Percentiles rank a stretch among this genome's conserved stretches.
Evolutionary conservation across 2,113 vertebrate genomes (phyloP).

Genomic region (Chionis minor): DNA sequence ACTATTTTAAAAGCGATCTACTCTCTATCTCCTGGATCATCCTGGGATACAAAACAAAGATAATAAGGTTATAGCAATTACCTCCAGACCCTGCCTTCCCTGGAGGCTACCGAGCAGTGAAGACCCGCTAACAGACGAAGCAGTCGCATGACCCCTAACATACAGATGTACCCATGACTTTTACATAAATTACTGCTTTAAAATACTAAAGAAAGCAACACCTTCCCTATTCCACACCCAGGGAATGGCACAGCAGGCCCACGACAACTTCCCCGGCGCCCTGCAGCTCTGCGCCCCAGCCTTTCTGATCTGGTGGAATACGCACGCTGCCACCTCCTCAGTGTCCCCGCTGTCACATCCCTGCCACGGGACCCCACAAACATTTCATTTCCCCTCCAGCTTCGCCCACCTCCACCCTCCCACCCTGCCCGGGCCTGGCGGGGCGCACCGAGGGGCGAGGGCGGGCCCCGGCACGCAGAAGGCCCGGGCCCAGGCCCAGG

Average conservation of each 20-base stretch:
- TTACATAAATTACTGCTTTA: not conserved
- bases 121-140: not conserved
- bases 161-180: not conserved
- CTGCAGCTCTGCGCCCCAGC: not conserved
- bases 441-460: rapidly evolving
- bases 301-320: too few species aligned
- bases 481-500: not conserved
- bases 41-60: not conserved
- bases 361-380: too few species aligned
- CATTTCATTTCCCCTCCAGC: too few species aligned
- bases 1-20: not conserved
- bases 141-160: not conserved
- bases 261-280: rapidly evolving
- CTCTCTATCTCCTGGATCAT: not conserved
- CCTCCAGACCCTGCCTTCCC: not conserved
- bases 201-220: rapidly evolving
- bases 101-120: not conserved
- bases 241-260: not conserved
- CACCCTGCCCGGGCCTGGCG: not conserved
- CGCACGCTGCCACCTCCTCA: rapidly evolving
- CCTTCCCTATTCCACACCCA: not conserved
- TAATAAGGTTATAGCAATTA: not conserved
- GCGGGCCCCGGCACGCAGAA: not conserved
- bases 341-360: not conserved
- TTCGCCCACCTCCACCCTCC: not conserved